Percentiles rank a stretch among this genome's conserved stretches.
phyloP scores from a whole-genome alignment of 2,888 invertebrate species.

The Geophilus truncorum region DNA sequence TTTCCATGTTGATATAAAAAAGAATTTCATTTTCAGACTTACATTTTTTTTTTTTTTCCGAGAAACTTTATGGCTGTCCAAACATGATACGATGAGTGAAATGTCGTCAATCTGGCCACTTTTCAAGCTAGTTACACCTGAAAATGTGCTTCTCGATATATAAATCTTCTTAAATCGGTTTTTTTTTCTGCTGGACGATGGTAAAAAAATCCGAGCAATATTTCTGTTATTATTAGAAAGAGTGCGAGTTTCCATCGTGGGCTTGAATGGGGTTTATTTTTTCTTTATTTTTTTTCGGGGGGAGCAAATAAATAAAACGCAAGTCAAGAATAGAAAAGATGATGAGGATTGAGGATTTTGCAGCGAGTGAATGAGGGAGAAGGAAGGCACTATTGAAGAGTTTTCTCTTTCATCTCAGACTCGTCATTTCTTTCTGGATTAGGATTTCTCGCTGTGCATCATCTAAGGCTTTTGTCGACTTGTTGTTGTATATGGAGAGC shows the following conservation, averaged over 20 bases:
- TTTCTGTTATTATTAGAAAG: conserved; percentile 16
- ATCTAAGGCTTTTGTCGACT: conserved; percentile 13
- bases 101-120: conserved; percentile 5
- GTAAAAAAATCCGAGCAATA: not conserved
- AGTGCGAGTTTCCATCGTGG: not conserved
- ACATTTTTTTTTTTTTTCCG: not conserved
- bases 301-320: conserved; percentile 15
- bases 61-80: conserved; percentile 2
- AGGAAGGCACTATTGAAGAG: conserved; percentile 1
- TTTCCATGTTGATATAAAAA: not conserved
- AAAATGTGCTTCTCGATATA: not conserved
- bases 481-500: conserved; percentile 12
- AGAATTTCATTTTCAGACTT: not conserved
- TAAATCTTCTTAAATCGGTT: not conserved
- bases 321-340: conserved; percentile 8
- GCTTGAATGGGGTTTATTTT: not conserved
- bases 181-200: not conserved
- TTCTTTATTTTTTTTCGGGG: no score
- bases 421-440: conserved; percentile 9
- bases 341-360: conserved; percentile 10
- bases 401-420: not conserved
- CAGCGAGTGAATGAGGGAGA: no score
- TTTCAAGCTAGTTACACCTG: conserved; percentile 13
- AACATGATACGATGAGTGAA: not conserved
- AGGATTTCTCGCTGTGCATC: conserved; percentile 12